Conservation (phyloP, 1,140 invertebrate species). For the Heliothis virescens region DNA sequence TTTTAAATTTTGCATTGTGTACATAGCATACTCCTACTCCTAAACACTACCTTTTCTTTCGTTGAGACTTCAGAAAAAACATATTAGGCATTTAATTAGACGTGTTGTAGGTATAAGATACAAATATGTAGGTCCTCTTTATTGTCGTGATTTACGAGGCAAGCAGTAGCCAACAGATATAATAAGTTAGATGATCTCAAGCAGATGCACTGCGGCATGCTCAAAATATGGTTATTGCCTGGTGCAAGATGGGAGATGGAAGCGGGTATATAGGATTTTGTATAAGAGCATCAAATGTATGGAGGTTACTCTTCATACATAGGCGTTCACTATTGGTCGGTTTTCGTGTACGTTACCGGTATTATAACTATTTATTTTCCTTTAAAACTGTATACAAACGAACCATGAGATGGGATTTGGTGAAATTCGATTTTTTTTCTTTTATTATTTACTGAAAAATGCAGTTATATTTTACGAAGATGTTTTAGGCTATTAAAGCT, state of each 20-base stretch:
- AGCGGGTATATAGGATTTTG: not conserved
- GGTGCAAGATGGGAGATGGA: slow-evolving; percentile 19
- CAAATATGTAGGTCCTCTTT: slow-evolving; percentile 40
- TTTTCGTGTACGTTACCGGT: not conserved
- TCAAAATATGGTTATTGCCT: slow-evolving; percentile 54
- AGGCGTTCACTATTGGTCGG: not conserved
- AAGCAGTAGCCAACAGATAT: slow-evolving; percentile 50
- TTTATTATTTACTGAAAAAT: too few species aligned
- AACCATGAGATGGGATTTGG: too few species aligned
- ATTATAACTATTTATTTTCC: too few species aligned
- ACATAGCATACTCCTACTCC: not conserved
- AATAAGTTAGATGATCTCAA: slow-evolving; percentile 58
- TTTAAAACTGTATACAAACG: too few species aligned
- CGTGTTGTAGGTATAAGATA: not conserved
- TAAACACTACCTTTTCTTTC: too few species aligned
- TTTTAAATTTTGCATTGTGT: too few species aligned
- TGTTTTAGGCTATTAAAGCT: too few species aligned
- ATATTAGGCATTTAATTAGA: not conserved
- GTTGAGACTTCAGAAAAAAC: not conserved
- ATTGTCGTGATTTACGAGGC: slow-evolving; percentile 49
- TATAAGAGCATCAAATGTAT: too few species aligned
- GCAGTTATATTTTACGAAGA: too few species aligned
- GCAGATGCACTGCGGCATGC: slow-evolving; percentile 55
- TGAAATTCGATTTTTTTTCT: too few species aligned
- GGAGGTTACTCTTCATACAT: too few species aligned